Evolutionary conservation across 2,797 vertebrate genomes (phyloP).

Genomic region (Fratercula arctica): DNA sequence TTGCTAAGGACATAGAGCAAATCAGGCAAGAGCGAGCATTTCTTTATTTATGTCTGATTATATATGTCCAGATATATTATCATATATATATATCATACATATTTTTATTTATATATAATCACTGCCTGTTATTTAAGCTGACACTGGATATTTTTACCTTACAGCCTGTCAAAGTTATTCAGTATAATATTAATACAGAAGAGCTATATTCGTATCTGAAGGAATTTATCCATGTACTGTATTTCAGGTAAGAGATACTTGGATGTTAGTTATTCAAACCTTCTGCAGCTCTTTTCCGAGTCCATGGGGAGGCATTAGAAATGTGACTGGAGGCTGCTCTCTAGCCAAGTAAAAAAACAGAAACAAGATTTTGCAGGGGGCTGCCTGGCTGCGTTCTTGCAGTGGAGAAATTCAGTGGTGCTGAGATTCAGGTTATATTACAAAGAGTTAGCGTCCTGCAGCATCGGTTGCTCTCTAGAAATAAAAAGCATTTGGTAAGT

Average conservation of each 20-base stretch:
- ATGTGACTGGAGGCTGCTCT: not conserved
- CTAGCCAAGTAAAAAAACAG: not conserved
- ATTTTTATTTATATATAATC: not conserved
- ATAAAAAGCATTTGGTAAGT: not conserved
- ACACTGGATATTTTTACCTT: slow-evolving; percentile 10
- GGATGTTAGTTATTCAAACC: not conserved
- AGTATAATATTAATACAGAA: slow-evolving; percentile 98
- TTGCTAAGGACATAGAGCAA: not conserved
- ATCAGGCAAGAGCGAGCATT: not conserved
- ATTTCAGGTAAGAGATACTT: slow-evolving; percentile 87
- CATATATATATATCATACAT: not conserved
- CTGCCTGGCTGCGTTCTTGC: not conserved
- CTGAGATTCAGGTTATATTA: not conserved
- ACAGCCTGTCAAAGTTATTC: slow-evolving; percentile 91
- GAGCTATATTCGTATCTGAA: slow-evolving; percentile 95
- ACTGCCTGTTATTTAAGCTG: not conserved
- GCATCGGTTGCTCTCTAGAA: not conserved
- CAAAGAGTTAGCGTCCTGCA: not conserved
- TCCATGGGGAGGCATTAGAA: not conserved
- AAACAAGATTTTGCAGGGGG: not conserved
- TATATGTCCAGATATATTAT: not conserved
- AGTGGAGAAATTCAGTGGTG: not conserved
- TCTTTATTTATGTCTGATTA: not conserved
- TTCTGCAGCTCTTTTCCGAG: not conserved
- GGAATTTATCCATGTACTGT: slow-evolving; percentile 97